Conservation (phyloP, 1,140 invertebrate genomes). For the Hypsibius dujardini region DNA sequence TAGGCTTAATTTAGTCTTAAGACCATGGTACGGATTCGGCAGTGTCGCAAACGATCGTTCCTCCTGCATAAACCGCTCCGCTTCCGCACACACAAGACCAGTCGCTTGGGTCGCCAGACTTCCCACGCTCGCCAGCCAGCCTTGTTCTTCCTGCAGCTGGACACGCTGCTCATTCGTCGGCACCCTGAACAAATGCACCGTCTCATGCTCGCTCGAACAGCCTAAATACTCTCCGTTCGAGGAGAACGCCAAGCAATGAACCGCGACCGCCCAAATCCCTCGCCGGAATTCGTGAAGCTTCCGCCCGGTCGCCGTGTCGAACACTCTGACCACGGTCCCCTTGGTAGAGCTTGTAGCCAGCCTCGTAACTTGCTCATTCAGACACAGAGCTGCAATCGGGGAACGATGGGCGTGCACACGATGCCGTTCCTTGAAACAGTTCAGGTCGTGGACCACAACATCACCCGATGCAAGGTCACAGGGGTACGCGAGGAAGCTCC, state of each 20-base stretch:
- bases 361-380: neutral
- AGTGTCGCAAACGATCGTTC: neutral
- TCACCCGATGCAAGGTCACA: neutral
- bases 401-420: neutral
- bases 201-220: neutral
- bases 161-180: neutral
- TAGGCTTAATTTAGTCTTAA: neutral
- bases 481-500: neutral
- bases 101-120: slow-evolving; percentile 3
- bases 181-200: neutral
- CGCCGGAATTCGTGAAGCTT: neutral
- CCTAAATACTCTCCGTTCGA: neutral
- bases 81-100: neutral
- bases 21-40: neutral
- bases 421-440: neutral
- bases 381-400: neutral
- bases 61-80: slow-evolving; percentile 9
- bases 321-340: neutral
- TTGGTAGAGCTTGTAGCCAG: neutral
- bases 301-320: neutral
- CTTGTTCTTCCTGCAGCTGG: neutral
- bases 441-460: neutral
- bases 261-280: neutral
- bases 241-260: neutral
- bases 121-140: neutral